Conservation (phyloP, 2,113 vertebrate genomes). For the Chlamydotis undulata region DNA sequence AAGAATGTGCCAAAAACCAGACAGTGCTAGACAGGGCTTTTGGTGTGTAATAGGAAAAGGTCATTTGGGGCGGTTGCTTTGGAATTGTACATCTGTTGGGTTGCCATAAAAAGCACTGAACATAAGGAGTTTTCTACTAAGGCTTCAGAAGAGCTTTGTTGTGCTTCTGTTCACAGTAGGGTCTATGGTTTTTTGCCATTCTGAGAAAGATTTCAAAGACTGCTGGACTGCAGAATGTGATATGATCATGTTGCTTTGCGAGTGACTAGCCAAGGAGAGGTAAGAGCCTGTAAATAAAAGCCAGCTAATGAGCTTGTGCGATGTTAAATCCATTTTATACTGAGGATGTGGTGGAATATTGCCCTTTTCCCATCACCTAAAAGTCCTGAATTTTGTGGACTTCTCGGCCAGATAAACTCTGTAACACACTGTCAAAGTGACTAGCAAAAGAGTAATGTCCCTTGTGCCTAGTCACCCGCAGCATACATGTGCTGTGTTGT, state of each 20-base stretch:
- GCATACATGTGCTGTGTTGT: not conserved
- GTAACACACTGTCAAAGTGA: not conserved
- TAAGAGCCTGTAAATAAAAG: not conserved
- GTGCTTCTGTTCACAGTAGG: not conserved
- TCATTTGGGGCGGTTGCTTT: conserved; percentile 55
- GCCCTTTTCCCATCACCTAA: not conserved
- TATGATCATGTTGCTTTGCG: not conserved
- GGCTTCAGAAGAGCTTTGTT: not conserved
- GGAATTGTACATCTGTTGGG: conserved; percentile 35
- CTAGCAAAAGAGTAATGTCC: not conserved
- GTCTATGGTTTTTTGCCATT: not conserved
- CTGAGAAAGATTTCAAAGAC: not conserved
- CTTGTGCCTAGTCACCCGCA: not conserved
- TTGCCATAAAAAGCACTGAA: conserved; percentile 49
- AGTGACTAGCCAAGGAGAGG: not conserved
- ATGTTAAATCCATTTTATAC: not conserved
- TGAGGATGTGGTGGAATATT: not conserved
- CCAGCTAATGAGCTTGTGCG: not conserved
- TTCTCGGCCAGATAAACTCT: not conserved
- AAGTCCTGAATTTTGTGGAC: not conserved
- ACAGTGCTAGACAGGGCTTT: conserved; percentile 47
- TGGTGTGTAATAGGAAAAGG: conserved; percentile 55
- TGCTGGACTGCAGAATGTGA: not conserved
- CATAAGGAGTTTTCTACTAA: conserved; percentile 11
- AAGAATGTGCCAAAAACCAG: conserved; percentile 46